phyloP scores from a whole-genome alignment of 2,888 invertebrate genomes.

The Diarsia dahlii region DNA sequence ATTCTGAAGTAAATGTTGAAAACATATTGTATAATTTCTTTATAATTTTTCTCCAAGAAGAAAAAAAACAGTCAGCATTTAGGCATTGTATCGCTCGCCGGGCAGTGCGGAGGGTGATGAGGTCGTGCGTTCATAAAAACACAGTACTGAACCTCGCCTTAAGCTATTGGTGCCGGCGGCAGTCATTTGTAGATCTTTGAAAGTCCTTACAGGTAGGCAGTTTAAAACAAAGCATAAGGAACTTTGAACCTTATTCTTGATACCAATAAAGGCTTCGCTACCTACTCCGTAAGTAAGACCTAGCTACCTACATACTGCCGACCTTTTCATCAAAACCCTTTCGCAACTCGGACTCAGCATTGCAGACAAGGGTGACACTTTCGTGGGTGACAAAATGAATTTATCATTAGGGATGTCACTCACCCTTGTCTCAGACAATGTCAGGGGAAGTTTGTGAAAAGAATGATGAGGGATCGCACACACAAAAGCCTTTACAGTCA shows the following conservation, averaged over 20 bases:
- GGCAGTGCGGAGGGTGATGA: no score
- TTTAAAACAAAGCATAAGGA: no score
- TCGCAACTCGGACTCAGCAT: neutral
- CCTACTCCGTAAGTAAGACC: neutral
- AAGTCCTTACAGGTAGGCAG: neutral
- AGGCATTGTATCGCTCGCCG: no score
- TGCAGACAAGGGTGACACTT: neutral
- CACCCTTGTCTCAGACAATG: neutral
- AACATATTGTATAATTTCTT: no score
- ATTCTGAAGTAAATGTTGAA: no score
- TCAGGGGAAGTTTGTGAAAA: neutral
- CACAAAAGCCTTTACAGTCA: neutral
- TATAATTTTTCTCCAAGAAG: no score
- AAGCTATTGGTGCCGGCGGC: neutral
- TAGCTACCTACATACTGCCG: neutral
- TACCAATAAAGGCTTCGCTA: neutral
- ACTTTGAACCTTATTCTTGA: neutral
- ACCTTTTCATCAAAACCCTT: slow-evolving; percentile 1
- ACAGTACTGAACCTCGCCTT: no score
- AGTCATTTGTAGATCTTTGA: neutral
- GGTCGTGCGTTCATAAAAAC: no score
- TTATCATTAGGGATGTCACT: neutral
- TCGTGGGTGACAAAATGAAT: neutral
- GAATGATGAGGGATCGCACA: neutral
- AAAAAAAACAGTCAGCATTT: no score